phyloP scores from a whole-genome alignment of 2,113 vertebrate species.

The Butorides virescens region DNA sequence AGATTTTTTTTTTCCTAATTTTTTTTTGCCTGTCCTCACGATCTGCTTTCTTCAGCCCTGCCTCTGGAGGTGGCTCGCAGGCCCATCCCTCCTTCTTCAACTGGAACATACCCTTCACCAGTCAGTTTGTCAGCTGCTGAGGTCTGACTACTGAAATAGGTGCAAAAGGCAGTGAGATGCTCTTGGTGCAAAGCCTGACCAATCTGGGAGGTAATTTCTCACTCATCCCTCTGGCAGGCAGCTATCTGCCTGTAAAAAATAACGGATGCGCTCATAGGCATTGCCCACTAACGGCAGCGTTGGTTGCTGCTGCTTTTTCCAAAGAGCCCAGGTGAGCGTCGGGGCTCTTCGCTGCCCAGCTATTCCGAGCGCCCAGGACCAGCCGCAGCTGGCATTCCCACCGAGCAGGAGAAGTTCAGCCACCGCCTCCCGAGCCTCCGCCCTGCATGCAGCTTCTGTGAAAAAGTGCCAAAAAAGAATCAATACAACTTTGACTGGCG shows the following conservation, averaged over 20 bases:
- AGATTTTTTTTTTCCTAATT: neutral
- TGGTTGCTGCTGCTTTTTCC: too few relatives aligned
- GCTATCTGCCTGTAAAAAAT: neutral
- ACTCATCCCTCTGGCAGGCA: neutral
- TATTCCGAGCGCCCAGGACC: neutral
- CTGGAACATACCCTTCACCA: neutral
- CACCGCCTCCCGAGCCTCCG: neutral
- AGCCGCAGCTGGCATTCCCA: neutral
- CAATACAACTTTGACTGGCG: neutral
- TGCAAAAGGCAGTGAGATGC: neutral
- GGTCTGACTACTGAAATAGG: neutral
- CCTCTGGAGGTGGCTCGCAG: neutral
- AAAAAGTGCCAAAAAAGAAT: neutral
- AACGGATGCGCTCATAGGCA: neutral
- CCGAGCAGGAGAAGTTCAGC: neutral
- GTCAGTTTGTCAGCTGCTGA: too few relatives aligned
- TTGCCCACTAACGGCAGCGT: neutral
- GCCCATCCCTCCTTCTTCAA: neutral
- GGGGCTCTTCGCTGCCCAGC: neutral
- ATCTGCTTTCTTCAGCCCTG: neutral
- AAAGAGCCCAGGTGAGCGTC: rapidly evolving
- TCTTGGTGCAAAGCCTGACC: neutral
- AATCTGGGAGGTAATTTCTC: neutral
- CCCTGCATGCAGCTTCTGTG: neutral
- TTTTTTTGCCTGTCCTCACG: neutral